Percentiles rank a stretch among this genome's conserved stretches.
phyloP scores from a whole-genome alignment of 1,140 invertebrate genomes.

The Capitella teleta region DNA sequence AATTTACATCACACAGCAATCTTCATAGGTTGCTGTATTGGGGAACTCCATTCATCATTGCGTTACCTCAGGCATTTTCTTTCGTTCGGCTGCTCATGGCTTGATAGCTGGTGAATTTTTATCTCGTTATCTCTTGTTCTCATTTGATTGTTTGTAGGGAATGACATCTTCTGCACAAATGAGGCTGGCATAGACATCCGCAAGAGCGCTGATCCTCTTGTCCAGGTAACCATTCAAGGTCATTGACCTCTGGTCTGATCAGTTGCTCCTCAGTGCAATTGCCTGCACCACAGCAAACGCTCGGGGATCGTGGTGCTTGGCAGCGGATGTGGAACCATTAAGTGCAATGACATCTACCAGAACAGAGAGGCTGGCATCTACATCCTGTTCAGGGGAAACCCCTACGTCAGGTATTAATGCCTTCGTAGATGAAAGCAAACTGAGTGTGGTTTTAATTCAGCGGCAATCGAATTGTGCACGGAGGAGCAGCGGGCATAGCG shows the following conservation, averaged over 20 bases:
- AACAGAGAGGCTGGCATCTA: conserved; percentile 33
- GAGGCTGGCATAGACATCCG: conserved; percentile 33
- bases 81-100: background rate
- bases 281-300: conserved; percentile 30
- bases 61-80: background rate
- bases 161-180: conserved; percentile 33
- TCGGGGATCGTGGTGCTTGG: conserved; percentile 33
- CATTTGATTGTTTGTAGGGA: too few relatives aligned
- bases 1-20: too few relatives aligned
- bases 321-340: conserved; percentile 29
- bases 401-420: too few relatives aligned
- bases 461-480: conserved; percentile 29
- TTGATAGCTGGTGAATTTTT: background rate
- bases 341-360: conserved; percentile 29
- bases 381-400: conserved; percentile 28
- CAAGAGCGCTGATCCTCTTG: conserved; percentile 32
- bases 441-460: conserved; percentile 19
- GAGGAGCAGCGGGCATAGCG: conserved; percentile 29
- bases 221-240: conserved; percentile 20
- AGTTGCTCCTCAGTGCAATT: conserved; percentile 26
- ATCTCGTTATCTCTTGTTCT: too few relatives aligned
- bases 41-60: background rate
- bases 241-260: background rate
- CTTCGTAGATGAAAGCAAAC: background rate
- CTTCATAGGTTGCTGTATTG: background rate